A percentile compares a stretch with the other conserved stretches of the same genome.
Evolutionary conservation across 2,797 vertebrate genomes (phyloP).

Genomic region (Enteromius trimaculatus): DNA sequence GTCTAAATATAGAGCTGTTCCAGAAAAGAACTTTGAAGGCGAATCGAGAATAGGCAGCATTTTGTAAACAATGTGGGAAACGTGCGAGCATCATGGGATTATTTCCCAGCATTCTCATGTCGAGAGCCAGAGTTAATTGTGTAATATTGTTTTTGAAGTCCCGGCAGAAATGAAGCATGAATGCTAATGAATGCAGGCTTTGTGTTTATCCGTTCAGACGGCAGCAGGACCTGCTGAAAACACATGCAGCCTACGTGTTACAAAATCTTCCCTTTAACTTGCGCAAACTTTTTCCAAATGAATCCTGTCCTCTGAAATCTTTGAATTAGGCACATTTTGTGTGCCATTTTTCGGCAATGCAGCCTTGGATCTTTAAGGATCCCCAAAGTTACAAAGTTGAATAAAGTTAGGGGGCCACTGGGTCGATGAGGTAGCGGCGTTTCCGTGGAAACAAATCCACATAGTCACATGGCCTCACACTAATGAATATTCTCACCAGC

Average conservation of each 20-base stretch:
- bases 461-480: conserved; percentile 69
- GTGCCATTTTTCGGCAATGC: not conserved
- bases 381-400: conserved; percentile 6
- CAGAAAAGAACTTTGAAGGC: conserved; percentile 37
- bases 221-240: not conserved
- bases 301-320: not conserved
- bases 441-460: conserved; percentile 69
- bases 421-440: conserved; percentile 56
- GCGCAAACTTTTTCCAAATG: not conserved
- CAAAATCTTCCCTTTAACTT: not conserved
- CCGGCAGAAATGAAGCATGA: conserved; percentile 61
- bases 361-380: conserved; percentile 18
- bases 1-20: conserved; percentile 46
- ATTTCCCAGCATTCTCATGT: conserved; percentile 31
- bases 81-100: conserved; percentile 25
- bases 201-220: conserved; percentile 57
- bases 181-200: conserved; percentile 65
- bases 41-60: not conserved
- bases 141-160: conserved; percentile 50
- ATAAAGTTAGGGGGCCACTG: conserved; percentile 45
- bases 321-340: not conserved
- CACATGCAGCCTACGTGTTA: not conserved
- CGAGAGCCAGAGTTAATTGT: conserved; percentile 47
- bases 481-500: conserved; percentile 48
- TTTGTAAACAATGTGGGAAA: conserved; percentile 45